Evolutionary conservation across 2,888 invertebrate species (phyloP), one percentile per base, ranked within the genome.

Genomic region (Cantharis flavilabris): DNA sequence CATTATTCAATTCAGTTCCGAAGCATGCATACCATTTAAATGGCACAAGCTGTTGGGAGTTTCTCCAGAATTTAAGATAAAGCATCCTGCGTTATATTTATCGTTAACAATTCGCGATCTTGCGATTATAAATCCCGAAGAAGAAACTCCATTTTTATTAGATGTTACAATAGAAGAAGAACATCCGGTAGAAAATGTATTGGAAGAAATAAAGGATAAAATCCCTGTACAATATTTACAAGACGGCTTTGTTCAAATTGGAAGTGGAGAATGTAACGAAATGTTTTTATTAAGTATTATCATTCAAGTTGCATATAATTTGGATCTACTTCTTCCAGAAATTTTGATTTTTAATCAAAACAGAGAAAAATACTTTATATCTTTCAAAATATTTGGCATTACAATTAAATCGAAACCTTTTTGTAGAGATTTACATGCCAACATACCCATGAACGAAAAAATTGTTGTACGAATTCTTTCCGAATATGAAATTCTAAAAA

Each of bases 41-140:
- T 94, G 93, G 93, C 91, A 92, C 80, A 91, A 91, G 80, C 84
- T 94, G 3, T 88, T 92, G 0, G 93, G 93, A 9, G 90, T 92
- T 3, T 90, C 89, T 79, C 86, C 89, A 0, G 91, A 91, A 81
- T 91, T 90, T 70, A 91, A 91, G 76, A 89, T 89, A 70, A 89
- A 90, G 76, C 91, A 91, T 80, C 93, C 93, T 0, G 93, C 93
- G 85, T 86, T 94, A 7, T 88, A 91, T 75, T 86, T 93, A 75
- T 90, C 91, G 64, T 87, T 93, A 20, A 89, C 92, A 0, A 88
- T 94, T 20, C 90, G 92, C 81, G 92, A 92, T 79, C 90, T 92
- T 81, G 80, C 75, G 11, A 20, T 76, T 16, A 78, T 69, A 33
- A 73, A 73, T 30, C n/a, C 70, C 10, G 62, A 76, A 23, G 77